Evolutionary conservation across 2,888 invertebrate species (phyloP), one percentile per base, ranked within the genome.

Genomic region (Alviniconcha strummeri): DNA sequence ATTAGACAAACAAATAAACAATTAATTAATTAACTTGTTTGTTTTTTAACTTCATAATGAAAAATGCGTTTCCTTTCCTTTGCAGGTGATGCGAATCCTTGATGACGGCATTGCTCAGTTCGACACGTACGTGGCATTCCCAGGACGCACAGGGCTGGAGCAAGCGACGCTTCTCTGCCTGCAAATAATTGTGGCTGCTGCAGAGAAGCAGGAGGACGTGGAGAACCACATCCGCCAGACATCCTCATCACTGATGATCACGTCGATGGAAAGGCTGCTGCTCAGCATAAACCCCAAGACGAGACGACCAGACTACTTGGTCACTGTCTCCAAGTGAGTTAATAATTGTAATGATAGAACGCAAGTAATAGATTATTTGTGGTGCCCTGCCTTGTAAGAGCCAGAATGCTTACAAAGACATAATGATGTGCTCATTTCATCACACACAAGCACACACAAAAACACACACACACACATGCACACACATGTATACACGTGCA

Each of bases 211-310:
- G 92, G 95, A 96, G 9, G 94, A 95, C 79, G 96, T 97, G 92
- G 95, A 96, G 89, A 95, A 95, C 54, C 95, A 96, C 5, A 96
- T 71, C 95, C 96, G 89, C 95, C 92, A 93, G 85, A 89, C 89
- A 57, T 91, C 92, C 3, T 88, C 92, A 19, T 86, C 93, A 0
- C 94, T 96, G 0, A 94, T 97, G 54, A 94, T 97, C 5, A 96
- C 96, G 0, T 96, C 97, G 0, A 94, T 98, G 55, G 97, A 96
- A 89, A 96, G 97, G 88, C 95, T 98, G 4, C 94, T 99, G 55
- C 94, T 98, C 76, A 96, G 97, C 89, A 95, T 96, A 80, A 96
- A 97, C 94, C 96, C 96, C 2, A 95, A 96, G 69, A 96, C 95
- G n/a, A 96, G 96, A 9, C 95, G 95, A 89, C 96, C 97, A 0